A percentile compares a stretch with the other conserved stretches of the same genome.
Evolutionary conservation across 2,888 invertebrate species (phyloP).

Genomic region (Lycocerus yunnanus): DNA sequence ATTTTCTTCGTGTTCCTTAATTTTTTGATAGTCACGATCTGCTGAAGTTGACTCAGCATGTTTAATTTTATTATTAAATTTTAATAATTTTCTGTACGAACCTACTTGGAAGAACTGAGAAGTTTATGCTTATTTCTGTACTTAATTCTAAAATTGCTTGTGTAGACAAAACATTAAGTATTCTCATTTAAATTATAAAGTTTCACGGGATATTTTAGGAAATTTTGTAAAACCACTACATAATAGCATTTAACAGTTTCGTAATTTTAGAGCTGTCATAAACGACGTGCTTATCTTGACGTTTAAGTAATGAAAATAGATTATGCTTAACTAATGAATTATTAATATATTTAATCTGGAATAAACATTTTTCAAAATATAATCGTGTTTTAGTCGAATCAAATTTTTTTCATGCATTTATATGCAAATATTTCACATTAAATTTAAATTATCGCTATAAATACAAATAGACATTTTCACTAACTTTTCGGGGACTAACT

Average conservation of each 20-base stretch:
- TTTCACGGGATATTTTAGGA: not conserved
- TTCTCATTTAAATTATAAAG: conserved; percentile 3
- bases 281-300: conserved; percentile 15
- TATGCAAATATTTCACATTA: not conserved
- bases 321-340: conserved; percentile 14
- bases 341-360: conserved; percentile 13
- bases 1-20: not conserved
- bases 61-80: not conserved
- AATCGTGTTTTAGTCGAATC: not conserved
- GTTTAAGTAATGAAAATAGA: conserved; percentile 14
- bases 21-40: not conserved
- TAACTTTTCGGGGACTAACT: conserved; percentile 16
- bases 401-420: not conserved
- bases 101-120: not conserved
- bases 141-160: not conserved
- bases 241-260: conserved; percentile 9
- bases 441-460: not conserved
- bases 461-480: conserved; percentile 7
- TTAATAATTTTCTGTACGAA: not conserved
- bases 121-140: not conserved
- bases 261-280: conserved; percentile 13
- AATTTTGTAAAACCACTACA: conserved; percentile 13
- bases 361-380: conserved; percentile 1
- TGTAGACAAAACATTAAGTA: not conserved
- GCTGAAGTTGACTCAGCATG: not conserved